Conservation (phyloP, 1,140 invertebrate species). For the Cheumatopsyche charites region DNA sequence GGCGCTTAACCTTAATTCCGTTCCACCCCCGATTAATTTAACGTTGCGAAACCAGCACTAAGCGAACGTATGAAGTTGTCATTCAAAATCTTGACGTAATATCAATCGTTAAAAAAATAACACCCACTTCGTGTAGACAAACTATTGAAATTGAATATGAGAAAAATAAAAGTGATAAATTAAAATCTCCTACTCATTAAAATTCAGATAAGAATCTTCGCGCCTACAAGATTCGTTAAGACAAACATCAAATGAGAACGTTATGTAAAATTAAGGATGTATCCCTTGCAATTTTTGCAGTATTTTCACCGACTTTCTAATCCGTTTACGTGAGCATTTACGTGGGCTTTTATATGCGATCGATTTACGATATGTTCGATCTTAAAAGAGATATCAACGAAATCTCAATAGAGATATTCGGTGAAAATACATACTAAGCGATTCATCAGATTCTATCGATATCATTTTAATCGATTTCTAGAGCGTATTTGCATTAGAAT, state of each 20-base stretch:
- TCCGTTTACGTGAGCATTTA: background rate
- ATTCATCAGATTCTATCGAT: background rate
- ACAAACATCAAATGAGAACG: too few species aligned
- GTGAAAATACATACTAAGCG: background rate
- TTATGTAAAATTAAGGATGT: constrained; percentile 4
- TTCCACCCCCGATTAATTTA: too few species aligned
- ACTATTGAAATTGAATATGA: background rate
- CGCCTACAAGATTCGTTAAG: too few species aligned
- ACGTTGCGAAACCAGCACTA: too few species aligned
- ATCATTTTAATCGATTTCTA: background rate
- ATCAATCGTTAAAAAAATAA: constrained; percentile 1
- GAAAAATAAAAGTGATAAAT: constrained; percentile 5
- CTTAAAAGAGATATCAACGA: constrained; percentile 8
- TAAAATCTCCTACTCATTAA: constrained; percentile 18
- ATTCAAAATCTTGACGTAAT: background rate
- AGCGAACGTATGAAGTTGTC: too few species aligned
- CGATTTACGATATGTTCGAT: constrained; percentile 1
- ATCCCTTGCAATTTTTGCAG: background rate
- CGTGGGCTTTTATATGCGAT: constrained; percentile 8
- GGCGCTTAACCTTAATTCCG: too few species aligned
- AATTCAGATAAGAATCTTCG: background rate
- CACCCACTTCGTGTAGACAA: background rate
- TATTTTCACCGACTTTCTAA: constrained; percentile 13
- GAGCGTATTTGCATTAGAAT: background rate
- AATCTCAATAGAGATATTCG: constrained; percentile 7